Conservation (phyloP, 1,140 invertebrate genomes). For the Lucilia cuprina region DNA sequence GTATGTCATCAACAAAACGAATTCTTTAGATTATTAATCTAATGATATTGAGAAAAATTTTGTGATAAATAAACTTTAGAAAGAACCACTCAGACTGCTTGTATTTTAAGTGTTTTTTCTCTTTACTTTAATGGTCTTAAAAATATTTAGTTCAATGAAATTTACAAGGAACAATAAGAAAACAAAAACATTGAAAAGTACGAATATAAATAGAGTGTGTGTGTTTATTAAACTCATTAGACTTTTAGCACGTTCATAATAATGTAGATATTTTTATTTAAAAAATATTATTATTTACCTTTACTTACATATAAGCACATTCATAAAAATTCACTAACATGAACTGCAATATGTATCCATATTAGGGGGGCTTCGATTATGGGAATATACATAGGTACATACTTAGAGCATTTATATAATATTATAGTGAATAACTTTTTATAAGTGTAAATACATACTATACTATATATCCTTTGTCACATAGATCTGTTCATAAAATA, state of each 20-base stretch:
- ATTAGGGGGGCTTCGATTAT: too few species aligned
- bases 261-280: neutral
- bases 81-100: neutral
- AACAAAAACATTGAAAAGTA: neutral
- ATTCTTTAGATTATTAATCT: neutral
- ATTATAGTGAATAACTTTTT: too few species aligned
- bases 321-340: neutral
- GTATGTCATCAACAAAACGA: neutral
- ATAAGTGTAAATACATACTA: too few species aligned
- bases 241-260: constrained; percentile 16
- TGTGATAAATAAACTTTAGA: neutral
- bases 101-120: neutral
- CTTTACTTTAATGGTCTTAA: neutral
- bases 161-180: neutral
- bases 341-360: neutral
- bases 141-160: neutral
- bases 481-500: too few species aligned
- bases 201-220: too few species aligned
- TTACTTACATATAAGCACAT: neutral
- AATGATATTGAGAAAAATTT: neutral
- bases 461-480: too few species aligned
- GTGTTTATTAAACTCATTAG: constrained; percentile 21
- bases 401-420: too few species aligned
- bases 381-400: too few species aligned
- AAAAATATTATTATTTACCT: too few species aligned